Conservation (phyloP, 2,113 vertebrate species). For the Pelvicachromis taeniatus region DNA sequence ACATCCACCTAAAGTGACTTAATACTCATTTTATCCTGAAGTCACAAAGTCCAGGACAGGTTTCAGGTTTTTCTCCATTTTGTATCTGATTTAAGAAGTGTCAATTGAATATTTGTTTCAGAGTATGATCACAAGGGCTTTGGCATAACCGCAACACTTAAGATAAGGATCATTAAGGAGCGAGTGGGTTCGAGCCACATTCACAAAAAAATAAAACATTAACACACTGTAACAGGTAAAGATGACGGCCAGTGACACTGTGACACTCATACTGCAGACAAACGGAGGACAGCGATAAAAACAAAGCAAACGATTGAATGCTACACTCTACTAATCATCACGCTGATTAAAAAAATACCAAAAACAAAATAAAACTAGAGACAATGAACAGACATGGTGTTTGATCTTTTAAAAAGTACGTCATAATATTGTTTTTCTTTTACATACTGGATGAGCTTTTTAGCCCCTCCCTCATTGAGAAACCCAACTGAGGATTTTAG, state of each 20-base stretch:
- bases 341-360: conserved; percentile 4
- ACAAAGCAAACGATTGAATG: conserved; percentile 17
- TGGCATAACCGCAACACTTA: conserved; percentile 39
- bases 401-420: conserved; percentile 17
- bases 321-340: conserved; percentile 12
- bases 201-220: conserved; percentile 23
- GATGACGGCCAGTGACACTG: neutral
- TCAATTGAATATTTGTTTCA: neutral
- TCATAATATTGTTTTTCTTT: neutral
- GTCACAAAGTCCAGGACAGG: neutral
- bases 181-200: neutral
- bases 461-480: neutral
- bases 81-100: neutral
- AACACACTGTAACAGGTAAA: neutral
- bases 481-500: neutral
- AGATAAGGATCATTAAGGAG: neutral
- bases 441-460: neutral
- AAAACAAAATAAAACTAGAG: conserved; percentile 1
- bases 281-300: neutral
- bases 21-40: neutral
- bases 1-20: neutral
- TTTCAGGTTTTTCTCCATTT: neutral
- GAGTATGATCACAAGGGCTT: conserved; percentile 17
- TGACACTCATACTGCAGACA: neutral
- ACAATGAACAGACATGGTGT: neutral